Base-by-base conservation (phyloP, 2,797 vertebrate species). In the Morus bassanus region DNA sequence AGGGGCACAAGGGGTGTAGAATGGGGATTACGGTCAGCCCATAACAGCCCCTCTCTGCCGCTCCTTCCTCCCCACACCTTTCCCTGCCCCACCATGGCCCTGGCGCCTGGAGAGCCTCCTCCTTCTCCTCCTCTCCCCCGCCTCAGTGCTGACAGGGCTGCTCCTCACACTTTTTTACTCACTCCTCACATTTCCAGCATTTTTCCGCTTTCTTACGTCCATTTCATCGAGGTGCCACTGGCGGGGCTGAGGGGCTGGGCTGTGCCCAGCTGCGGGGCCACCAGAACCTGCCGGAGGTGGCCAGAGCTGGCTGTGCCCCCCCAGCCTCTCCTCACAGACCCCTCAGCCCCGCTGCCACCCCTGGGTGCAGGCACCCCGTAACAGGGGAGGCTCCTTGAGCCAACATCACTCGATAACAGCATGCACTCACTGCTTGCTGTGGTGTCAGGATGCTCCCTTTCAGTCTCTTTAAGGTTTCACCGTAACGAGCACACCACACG, bases 401-500 rank as follows among this genome's bases (percentile, higher is more conserved):
- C 35, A 27, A 27, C 23, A 12, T 25, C n/a, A 8, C n/a, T 11
- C 4, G 4, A 18, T 27, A 27, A 37, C 59, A 37, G 37, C 59
- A 27, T 12, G 24, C n/a, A 8, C 24, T 60, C 10, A 4, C 59
- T 9, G 25, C 35, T 39, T 28, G 59, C 35, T 28, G 57, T 7
- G n/a, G 24, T 13, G 24, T 35, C 59, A 13, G 59, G 59, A 13
- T 18, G 25, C 35, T 27, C 25, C 1, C 9, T 5, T 18, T 77
- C 19, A 6, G 41, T 4, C 15, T 74, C 31, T 25, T 10, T 3
- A 39, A 28, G 30, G 10, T 46, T 60, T 77, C 77, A 13, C 15
- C 2, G 0, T 45, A 7, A 43, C 1, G 0, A 59, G n/a, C 33
- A 3, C 15, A 11, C 11, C 14, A 13, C 30, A 18, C 1, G 0